Base-by-base conservation (phyloP, 2,888 invertebrate species). In the Holacanthella duospinosa region DNA sequence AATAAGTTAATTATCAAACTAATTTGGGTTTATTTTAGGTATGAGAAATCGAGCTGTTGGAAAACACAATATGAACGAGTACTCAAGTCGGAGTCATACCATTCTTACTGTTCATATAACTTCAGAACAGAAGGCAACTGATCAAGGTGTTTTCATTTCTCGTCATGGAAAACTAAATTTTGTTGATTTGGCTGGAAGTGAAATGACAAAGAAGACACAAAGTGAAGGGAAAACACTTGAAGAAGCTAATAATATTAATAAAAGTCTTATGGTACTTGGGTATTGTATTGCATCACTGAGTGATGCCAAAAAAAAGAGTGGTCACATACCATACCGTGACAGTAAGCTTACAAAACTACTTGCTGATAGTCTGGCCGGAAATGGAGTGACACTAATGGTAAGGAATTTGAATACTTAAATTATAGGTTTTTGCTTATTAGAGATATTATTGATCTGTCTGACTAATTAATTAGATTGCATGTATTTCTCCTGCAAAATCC, bases 391-490 rank as follows among this genome's bases (percentile, higher is more conserved):
- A 0, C 80, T 95, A 16, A 95, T 95, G 94, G 92, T 91, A 79
- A 79, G 76, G 6, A 4, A 48, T 16, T 54, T 25, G 26, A 60
- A 58, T 12, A 21, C 16, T n/a, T 29, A 29, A 58, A 58, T 19
- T 2, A n/a, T 19, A 58, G n/a, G 16, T 36, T 29, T 58, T 2
- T n/a, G n/a, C n/a, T n/a, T n/a, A n/a, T n/a, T n/a, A n/a, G n/a
- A n/a, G n/a, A n/a, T n/a, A n/a, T n/a, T 28, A 16, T n/a, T 58
- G 29, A 12, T 25, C 25, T 27, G 54, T 59, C 26, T 79, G 25
- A n/a, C n/a, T n/a, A n/a, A n/a, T n/a, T n/a, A n/a, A n/a, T n/a
- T 79, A 93, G 93, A 92, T 95, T 74, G 94, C 95, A 1, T 95
- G 95, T 75, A 87, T 94, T 68, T 93, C 94, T 0, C 93, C 94